These are phyloP conservation scores for Clitarchus hookeri DNA, from an alignment of 2,888 invertebrate genomes.

Conservation along the genomic window DNA sequence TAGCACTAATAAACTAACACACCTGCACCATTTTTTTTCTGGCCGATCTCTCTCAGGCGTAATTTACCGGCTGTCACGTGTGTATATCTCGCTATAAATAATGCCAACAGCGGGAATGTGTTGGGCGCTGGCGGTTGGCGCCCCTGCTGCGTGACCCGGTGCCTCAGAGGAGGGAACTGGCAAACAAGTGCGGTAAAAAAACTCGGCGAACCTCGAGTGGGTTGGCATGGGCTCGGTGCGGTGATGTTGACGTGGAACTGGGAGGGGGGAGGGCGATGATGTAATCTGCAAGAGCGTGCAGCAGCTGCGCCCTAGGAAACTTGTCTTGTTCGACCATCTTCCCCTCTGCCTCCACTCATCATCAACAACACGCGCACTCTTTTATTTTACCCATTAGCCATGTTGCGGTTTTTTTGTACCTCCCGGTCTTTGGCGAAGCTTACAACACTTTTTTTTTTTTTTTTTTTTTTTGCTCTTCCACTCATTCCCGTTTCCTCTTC, in stretches of 20 bases:
- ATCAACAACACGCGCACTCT: neutral
- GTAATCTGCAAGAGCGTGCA: neutral
- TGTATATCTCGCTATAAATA: neutral
- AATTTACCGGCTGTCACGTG: no score
- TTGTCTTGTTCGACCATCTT: neutral
- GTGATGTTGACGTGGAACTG: neutral
- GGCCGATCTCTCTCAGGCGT: no score
- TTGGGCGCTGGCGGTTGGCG: neutral
- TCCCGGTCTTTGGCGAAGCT: neutral
- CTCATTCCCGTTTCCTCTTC: neutral
- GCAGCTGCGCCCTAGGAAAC: constrained; percentile 1
- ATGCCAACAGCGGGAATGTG: neutral
- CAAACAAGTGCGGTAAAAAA: neutral
- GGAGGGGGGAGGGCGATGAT: neutral
- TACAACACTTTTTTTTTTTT: neutral
- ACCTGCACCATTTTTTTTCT: no score
- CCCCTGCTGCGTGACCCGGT: neutral
- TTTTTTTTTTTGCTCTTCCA: neutral
- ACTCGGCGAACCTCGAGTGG: neutral
- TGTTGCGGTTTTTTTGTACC: neutral
- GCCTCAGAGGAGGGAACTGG: neutral
- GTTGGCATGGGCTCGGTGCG: neutral
- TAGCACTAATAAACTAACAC: no score
- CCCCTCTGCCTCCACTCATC: neutral
- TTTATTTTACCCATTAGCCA: neutral